Base-by-base conservation (phyloP, 53 echinoderm and acorn worm species). In the Antedon mediterranea region DNA sequence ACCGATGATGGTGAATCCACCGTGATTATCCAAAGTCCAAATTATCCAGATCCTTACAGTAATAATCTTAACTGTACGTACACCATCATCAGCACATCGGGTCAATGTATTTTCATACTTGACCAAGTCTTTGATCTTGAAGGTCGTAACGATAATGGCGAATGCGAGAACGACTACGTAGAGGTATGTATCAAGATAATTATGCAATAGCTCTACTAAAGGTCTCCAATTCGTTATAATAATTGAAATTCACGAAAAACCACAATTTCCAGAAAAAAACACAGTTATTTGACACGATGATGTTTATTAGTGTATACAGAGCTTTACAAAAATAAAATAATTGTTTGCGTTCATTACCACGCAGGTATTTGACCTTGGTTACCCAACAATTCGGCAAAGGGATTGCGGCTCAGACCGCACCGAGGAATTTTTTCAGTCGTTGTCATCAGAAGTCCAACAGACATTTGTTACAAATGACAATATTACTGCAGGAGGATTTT, bases 81-180 rank as follows among this genome's bases (percentile, higher is more conserved):
- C 75, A 86, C 91, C 26, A 85, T 91, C 71, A 81, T 81, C 78
- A 91, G 87, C 79, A 81, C 85, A 0, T 74, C 80, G 27, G 87
- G 91, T 18, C 2, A 57, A 11, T 57, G 57, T 57, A 57, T 57
- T 57, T 3, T 18, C 15, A 11, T 57, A 18, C 3, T 23, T 23
- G 20, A 11, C 2, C 9, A 3, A 11, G 2, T 18, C 20, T 57
- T 57, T 18, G 20, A 57, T 23, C 20, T 57, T 6, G 57, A 57
- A 20, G 23, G 20, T 57, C 57, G 15, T 11, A 26, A 57, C 23
- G 57, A 23, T 11, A 57, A 57, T 57, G 57, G 57, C 23, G 14
- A 57, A 11, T 57, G 57, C 23, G 23, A 13, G 57, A 57, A 57
- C 23, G 57, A 57, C 23, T 57, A 18, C 57, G 57, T 57, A 11